phyloP scores from a whole-genome alignment of 2,113 vertebrate species.

The Anas platyrhynchos region DNA sequence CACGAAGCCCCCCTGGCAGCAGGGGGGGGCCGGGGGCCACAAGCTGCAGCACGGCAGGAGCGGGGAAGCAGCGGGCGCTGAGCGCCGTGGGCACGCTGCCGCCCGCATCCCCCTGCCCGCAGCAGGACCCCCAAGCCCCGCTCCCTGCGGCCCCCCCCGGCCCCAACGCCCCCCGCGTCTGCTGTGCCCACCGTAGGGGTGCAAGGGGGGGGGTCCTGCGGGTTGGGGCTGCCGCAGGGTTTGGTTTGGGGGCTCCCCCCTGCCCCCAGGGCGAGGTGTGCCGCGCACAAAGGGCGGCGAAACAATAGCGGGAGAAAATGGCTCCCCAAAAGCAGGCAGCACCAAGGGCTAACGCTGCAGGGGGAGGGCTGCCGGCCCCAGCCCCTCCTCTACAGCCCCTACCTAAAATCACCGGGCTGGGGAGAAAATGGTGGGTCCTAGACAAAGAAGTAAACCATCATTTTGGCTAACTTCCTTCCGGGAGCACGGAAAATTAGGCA shows the following conservation, averaged over 20 bases:
- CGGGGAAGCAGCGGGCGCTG: too few species aligned
- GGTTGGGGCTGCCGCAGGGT: neutral
- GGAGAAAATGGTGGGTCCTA: neutral
- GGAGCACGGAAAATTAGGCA: neutral
- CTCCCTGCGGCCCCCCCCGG: neutral
- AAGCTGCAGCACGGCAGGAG: too few species aligned
- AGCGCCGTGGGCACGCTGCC: too few species aligned
- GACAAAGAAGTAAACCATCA: neutral
- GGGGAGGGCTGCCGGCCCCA: neutral
- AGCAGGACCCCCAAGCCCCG: neutral
- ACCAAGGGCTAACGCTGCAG: neutral
- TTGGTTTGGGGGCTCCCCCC: neutral
- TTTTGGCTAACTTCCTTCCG: neutral
- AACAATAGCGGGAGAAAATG: constrained; percentile 44
- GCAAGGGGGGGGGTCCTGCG: neutral
- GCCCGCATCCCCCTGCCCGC: neutral
- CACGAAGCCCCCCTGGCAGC: too few species aligned
- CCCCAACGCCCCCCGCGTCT: neutral
- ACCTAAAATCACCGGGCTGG: neutral
- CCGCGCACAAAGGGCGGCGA: neutral
- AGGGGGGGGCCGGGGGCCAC: too few species aligned
- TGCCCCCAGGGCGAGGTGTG: neutral
- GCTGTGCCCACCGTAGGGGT: neutral
- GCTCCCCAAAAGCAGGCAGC: neutral
- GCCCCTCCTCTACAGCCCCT: neutral